Evolutionary conservation across 2,797 vertebrate genomes (phyloP), one percentile per base, ranked within the genome.

Genomic region (Hydrocynus forskahlii): DNA sequence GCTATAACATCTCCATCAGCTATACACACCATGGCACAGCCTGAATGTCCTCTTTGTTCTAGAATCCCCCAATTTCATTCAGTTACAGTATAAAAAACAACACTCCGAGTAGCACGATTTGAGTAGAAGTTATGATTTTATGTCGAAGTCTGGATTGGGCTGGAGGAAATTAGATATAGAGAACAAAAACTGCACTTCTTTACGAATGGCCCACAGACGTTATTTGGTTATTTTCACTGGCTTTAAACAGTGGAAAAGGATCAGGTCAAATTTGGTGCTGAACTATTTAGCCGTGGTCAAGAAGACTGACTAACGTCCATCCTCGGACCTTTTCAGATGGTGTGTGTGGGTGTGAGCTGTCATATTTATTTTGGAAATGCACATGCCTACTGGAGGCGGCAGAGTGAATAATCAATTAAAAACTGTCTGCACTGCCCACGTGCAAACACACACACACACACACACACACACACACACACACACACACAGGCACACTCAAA

Each of bases 41-140:
- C 80, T 88, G 83, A 89, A 89, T 86, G 86, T 87, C 62, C 75
- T 83, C 88, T 88, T 88, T 87, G 88, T 89, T 87, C 72, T 85
- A 72, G 77, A 82, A 77, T 70, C 75, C 79, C 82, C 79, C 80
- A 81, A 68, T 81, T 85, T 48, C 83, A 74, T 83, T 82, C 69
- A 78, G 60, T 75, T 83, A 63, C 81, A 66, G 68, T 59, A 78
- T 35, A 82, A 64, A 82, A 67, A 80, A 66, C 66, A 69, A 73
- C 66, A 60, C 75, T 78, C 25, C 68, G 74, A 75, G 75, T 82
- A 73, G 67, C 67, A 67, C 69, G 73, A 78, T 77, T 77, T 72
- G 73, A 76, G 38, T 69, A 64, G 79, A 70, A 84, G 81, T 85
- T 89, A 86, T 81, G 72, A 89, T 82, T 83, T 81, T 84, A 82